Conservation (phyloP, 2,113 vertebrate species). For the Larimichthys polyactis region DNA sequence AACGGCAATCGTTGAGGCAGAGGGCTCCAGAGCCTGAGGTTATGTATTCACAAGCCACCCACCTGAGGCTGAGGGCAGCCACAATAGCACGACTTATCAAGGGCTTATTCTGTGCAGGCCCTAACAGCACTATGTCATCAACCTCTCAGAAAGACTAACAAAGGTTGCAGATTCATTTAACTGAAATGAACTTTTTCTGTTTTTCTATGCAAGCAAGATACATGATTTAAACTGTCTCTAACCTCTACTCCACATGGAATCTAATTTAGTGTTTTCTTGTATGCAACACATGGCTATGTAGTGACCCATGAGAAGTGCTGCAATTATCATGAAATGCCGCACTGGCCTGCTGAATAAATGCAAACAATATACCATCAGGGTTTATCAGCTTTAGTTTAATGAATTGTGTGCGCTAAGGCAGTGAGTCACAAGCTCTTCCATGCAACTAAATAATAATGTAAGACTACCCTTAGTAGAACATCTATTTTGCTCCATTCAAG, state of each 20-base stretch:
- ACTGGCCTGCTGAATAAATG: neutral
- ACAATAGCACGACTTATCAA: conserved; percentile 42
- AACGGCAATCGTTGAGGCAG: conserved; percentile 73
- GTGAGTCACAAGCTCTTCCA: neutral
- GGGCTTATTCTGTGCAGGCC: conserved; percentile 17
- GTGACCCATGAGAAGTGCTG: neutral
- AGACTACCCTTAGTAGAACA: neutral
- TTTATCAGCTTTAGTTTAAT: neutral
- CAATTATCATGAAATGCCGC: neutral
- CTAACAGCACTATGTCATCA: conserved; percentile 35
- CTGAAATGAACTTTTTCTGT: conserved; percentile 25
- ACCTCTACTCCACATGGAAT: neutral
- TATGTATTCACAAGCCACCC: conserved; percentile 56
- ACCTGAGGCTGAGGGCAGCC: conserved; percentile 44
- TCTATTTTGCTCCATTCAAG: neutral
- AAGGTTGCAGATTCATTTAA: conserved; percentile 29
- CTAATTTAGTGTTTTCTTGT: neutral
- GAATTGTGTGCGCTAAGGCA: neutral
- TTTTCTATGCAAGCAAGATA: conserved; percentile 14
- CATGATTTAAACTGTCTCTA: neutral
- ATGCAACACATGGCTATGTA: neutral
- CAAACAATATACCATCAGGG: neutral
- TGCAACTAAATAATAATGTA: neutral
- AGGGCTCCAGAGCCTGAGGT: conserved; percentile 46
- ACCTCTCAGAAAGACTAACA: conserved; percentile 34